These are phyloP conservation scores for Actenoides hombroni DNA, from an alignment of 2,113 vertebrate species.

Conservation along the genomic window DNA sequence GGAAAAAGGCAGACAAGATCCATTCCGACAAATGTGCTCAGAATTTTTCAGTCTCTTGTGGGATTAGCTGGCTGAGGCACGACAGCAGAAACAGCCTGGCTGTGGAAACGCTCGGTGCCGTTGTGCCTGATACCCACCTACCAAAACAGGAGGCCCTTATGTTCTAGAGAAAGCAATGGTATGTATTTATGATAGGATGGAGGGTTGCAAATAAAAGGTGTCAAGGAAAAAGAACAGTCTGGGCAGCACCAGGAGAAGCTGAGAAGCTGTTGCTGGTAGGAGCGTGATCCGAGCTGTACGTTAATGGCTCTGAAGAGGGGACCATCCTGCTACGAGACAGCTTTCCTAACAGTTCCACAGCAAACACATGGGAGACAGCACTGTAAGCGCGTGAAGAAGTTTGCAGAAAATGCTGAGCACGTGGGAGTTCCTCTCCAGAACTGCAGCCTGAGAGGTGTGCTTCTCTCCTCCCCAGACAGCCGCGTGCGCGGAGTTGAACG, in stretches of 20 bases:
- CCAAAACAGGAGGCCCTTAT: background rate
- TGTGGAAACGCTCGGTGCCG: background rate
- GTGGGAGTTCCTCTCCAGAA: background rate
- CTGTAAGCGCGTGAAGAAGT: background rate
- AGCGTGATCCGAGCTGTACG: background rate
- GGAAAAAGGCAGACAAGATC: background rate
- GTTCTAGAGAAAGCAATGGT: background rate
- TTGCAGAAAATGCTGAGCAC: background rate
- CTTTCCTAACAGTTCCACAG: background rate
- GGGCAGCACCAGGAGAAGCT: background rate
- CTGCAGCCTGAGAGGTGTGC: background rate
- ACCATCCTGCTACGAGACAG: background rate
- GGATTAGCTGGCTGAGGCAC: background rate
- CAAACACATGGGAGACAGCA: background rate
- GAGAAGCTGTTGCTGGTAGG: rapidly evolving
- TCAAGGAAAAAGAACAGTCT: slow-evolving; percentile 2
- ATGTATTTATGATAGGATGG: background rate
- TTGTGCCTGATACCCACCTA: background rate
- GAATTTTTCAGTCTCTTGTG: background rate
- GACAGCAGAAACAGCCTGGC: background rate
- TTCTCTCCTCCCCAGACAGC: background rate
- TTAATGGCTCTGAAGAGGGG: background rate
- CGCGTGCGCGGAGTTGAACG: background rate
- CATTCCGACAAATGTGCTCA: background rate
- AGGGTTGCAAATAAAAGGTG: background rate